These are phyloP conservation scores for Lamprotornis superbus DNA, from an alignment of 2,113 vertebrate genomes.

Conservation along the genomic window DNA sequence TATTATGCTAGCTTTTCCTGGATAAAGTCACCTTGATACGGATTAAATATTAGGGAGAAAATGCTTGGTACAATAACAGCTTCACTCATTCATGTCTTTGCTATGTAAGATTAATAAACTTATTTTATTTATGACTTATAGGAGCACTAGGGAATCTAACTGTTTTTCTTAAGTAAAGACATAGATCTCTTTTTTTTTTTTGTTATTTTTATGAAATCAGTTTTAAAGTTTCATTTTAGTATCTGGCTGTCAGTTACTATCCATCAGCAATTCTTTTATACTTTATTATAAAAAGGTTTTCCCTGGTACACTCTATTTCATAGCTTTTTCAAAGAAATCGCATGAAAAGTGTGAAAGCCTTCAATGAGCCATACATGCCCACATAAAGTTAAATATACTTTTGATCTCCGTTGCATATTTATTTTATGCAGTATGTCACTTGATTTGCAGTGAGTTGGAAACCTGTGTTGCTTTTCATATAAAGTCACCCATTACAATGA, in stretches of 20 bases:
- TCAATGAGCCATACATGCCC: slow-evolving; percentile 9
- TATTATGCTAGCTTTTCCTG: neutral
- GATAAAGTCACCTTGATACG: neutral
- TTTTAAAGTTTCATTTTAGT: slow-evolving; percentile 26
- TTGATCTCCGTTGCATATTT: neutral
- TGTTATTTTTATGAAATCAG: neutral
- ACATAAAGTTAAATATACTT: slow-evolving; percentile 7
- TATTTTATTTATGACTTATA: slow-evolving; percentile 3
- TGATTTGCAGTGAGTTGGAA: neutral
- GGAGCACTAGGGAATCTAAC: neutral
- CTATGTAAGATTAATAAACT: neutral
- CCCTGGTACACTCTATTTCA: neutral
- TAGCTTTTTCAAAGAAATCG: slow-evolving; percentile 27
- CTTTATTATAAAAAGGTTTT: slow-evolving; percentile 7
- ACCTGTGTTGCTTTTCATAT: neutral
- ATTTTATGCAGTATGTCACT: neutral
- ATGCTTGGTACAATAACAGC: neutral
- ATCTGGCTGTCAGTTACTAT: slow-evolving; percentile 45
- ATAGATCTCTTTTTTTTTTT: neutral
- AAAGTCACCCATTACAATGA: neutral
- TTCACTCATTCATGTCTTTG: neutral
- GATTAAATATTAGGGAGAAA: neutral
- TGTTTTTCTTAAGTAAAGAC: neutral
- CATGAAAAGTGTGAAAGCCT: slow-evolving; percentile 33
- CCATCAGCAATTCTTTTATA: slow-evolving; percentile 37